These are phyloP conservation scores for Eurystomus gularis DNA, from an alignment of 2,113 vertebrate species.

Conservation along the genomic window DNA sequence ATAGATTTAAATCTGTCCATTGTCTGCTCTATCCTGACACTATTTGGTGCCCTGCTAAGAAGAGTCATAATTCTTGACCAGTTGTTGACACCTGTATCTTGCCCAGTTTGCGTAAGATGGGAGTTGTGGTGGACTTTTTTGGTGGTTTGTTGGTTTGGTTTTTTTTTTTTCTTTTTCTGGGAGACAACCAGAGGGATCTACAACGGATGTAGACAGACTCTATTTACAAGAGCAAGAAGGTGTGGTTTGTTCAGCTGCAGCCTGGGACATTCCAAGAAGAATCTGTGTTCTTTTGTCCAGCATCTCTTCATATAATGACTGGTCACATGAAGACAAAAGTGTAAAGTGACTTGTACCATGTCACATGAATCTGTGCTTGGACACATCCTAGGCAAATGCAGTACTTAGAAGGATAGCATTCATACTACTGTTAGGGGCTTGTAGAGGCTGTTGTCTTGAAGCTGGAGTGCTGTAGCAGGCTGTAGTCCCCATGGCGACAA, in stretches of 20 bases:
- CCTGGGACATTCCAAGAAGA: neutral
- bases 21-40: slow-evolving; percentile 94
- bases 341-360: too few species aligned
- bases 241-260: neutral
- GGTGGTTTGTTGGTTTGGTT: neutral
- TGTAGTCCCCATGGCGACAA: slow-evolving; percentile 50
- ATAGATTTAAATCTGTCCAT: slow-evolving; percentile 92
- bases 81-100: neutral
- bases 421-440: neutral
- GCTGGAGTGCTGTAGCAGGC: slow-evolving; percentile 25
- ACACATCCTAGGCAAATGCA: neutral
- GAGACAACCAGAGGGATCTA: neutral
- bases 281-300: neutral
- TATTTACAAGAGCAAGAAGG: neutral
- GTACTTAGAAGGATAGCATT: neutral
- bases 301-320: neutral
- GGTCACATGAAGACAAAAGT: too few species aligned
- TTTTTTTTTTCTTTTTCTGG: neutral
- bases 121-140: neutral
- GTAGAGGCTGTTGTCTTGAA: neutral
- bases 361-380: neutral
- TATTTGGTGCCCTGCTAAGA: slow-evolving; percentile 83
- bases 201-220: neutral
- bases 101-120: neutral
- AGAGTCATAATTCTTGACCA: neutral